Evolutionary conservation across 1,140 invertebrate species (phyloP).

Genomic region (Schlechtendalia chinensis): DNA sequence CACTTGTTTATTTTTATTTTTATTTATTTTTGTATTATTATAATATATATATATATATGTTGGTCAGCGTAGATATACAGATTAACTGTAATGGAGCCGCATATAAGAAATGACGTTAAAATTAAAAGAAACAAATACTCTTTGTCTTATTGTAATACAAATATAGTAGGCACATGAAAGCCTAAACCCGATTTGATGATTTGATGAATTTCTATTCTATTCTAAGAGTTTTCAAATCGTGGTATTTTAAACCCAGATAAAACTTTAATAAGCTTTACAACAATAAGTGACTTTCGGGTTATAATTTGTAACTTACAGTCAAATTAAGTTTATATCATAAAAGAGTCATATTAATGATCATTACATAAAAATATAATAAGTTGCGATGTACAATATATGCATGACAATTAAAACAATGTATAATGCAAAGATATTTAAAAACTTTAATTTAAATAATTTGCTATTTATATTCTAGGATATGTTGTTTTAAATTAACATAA

Average conservation of each 20-base stretch:
- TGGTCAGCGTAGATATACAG: too few relatives aligned
- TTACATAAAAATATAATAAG: background rate
- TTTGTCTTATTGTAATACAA: constrained; percentile 10
- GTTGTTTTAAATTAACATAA: too few relatives aligned
- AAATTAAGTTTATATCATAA: background rate
- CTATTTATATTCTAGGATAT: too few relatives aligned
- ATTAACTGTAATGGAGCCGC: too few relatives aligned
- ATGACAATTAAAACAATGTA: background rate
- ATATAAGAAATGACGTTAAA: too few relatives aligned
- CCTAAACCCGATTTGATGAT: constrained; percentile 18
- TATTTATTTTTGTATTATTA: too few relatives aligned
- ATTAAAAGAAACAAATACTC: background rate
- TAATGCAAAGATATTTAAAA: too few relatives aligned
- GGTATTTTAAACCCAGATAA: constrained; percentile 1
- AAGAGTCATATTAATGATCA: background rate
- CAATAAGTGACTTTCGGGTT: background rate
- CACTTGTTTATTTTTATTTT: too few relatives aligned
- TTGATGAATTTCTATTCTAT: constrained; percentile 5
- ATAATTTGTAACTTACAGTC: too few relatives aligned
- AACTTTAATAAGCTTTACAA: background rate
- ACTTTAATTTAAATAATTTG: too few relatives aligned
- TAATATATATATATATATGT: too few relatives aligned
- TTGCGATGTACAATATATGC: background rate
- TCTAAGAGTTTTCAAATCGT: background rate
- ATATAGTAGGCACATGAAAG: background rate